Base-by-base conservation (phyloP, 1,140 invertebrate species). In the Aphelinus atriplicis region DNA sequence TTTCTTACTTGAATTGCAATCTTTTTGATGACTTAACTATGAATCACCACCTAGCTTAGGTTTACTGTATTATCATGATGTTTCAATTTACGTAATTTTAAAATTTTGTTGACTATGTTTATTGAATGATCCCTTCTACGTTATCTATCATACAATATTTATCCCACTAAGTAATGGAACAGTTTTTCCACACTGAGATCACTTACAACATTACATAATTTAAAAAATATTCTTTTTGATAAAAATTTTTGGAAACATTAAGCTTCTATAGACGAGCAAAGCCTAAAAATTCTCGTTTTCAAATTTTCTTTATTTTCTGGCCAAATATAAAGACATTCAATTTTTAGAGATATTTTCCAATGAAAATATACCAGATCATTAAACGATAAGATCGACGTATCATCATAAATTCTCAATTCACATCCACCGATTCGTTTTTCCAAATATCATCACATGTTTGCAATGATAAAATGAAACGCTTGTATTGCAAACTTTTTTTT, bases 161-260 rank as follows among this genome's bases (percentile, higher is more conserved):
- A 6, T 70, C 42, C 46, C 42, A 58, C n/a, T 65, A 55, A 58
- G 7, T 70, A 45, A 58, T 65, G 67, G 55, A 71, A 71, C 56
- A 75, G 55, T 64, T 75, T 75, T 50, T 2, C 68, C 62, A 66
- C 47, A 53, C n/a, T 71, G 73, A 75, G 73, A 75, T 75, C 73
- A 71, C 60, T 67, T 55, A 62, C 48, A 70, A 75, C 63, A 70
- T 65, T 75, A 71, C 56, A 70, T 51, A 71, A 71, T 75, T 75
- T 58, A 60, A 71, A 71, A 71, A 75, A 75, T 69, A 75, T 69
- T 75, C 47, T 48, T 75, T 63, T 45, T 6, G 45, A 6, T 64
- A 60, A 74, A 47, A 66, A 75, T 2, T 53, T 43, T 70, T 70
- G 47, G 51, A 64, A 64, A 64, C 50, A 62, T 65, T 47, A 72